phyloP scores from a whole-genome alignment of 92 coral and sea anemone species.

The Heteractis magnifica region DNA sequence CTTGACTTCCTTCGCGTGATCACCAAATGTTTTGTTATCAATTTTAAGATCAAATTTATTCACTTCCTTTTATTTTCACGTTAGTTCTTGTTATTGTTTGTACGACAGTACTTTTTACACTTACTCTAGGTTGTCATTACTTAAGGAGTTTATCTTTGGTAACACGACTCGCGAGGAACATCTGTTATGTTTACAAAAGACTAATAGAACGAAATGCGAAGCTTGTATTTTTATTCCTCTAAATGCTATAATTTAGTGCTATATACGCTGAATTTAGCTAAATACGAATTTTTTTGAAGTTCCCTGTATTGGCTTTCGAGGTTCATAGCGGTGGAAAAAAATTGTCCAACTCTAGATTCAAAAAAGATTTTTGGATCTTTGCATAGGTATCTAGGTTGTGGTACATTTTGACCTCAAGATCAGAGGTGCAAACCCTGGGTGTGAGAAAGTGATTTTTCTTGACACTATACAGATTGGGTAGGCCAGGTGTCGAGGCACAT shows the following conservation, averaged over 20 bases:
- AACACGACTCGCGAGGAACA: neutral
- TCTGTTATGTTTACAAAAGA: neutral
- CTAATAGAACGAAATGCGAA: neutral
- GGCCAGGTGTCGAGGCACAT: conserved; percentile 85
- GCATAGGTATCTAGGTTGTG: neutral
- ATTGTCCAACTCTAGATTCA: neutral
- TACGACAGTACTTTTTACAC: neutral
- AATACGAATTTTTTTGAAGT: too few relatives aligned
- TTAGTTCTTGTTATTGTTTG: conserved; percentile 1
- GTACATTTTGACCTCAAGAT: neutral
- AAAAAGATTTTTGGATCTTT: too few relatives aligned
- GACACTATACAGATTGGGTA: conserved; percentile 69
- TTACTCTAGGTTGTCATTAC: neutral
- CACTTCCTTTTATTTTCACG: neutral
- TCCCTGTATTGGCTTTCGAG: too few relatives aligned
- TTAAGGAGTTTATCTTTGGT: conserved; percentile 1
- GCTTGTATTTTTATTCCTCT: neutral
- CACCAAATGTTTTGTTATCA: neutral
- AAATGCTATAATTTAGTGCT: neutral
- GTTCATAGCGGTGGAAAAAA: neutral
- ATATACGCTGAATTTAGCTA: too few relatives aligned
- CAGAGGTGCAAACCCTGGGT: neutral
- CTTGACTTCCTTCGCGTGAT: conserved; percentile 1
- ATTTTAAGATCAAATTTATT: neutral
- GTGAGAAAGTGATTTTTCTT: conserved; percentile 16